Percentiles rank a stretch among this genome's conserved stretches.
Conservation (phyloP, 2,888 invertebrate genomes). For the Meteorus colon region DNA sequence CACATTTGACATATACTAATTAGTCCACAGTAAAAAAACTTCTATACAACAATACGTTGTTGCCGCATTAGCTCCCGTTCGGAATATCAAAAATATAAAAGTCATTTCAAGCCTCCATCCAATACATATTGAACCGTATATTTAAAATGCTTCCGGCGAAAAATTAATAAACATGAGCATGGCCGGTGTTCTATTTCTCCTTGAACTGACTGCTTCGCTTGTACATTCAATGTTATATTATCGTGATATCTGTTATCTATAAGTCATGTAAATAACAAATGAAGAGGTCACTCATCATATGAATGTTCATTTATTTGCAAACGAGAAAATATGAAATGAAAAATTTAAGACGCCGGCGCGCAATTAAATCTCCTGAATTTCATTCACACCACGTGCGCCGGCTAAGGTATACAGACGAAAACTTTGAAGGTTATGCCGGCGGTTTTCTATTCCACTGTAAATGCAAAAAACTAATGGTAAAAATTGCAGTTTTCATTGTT, state of each 20-base stretch:
- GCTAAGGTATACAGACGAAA: neutral
- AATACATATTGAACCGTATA: neutral
- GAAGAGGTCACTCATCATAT: neutral
- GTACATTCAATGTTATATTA: neutral
- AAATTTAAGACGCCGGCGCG: neutral
- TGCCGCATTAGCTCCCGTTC: too few species aligned
- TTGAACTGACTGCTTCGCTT: neutral
- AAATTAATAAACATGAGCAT: neutral
- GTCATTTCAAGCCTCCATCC: neutral
- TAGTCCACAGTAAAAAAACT: neutral
- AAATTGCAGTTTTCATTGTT: too few species aligned
- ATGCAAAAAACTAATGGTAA: too few species aligned
- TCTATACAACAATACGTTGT: too few species aligned
- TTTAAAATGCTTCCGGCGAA: neutral
- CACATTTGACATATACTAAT: neutral
- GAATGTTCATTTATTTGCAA: neutral
- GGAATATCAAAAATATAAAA: neutral
- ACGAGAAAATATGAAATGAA: neutral
- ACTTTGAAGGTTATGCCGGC: neutral
- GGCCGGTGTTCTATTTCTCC: neutral
- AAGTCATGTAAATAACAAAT: conserved; percentile 1
- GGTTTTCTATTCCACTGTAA: neutral
- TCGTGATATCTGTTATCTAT: neutral
- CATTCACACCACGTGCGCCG: neutral
- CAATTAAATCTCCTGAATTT: neutral